Conservation (phyloP, 1,140 invertebrate species). For the Drosophila sturtevanti region DNA sequence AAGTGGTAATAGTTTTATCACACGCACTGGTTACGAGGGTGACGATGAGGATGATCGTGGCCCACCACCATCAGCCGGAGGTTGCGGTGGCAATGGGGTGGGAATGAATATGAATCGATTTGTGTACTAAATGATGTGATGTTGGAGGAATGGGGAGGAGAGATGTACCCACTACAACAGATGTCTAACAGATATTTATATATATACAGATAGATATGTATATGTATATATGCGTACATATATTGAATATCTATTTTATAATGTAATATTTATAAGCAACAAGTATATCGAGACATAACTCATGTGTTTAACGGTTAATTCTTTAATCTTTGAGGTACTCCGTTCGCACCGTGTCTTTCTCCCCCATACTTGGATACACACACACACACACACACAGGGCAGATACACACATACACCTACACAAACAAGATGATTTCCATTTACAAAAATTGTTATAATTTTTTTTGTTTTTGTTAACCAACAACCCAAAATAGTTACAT, state of each 20-base stretch:
- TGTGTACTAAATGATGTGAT: slow-evolving; percentile 51
- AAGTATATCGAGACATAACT: slow-evolving; percentile 4
- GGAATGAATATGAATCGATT: slow-evolving; percentile 78
- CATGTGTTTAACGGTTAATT: slow-evolving; percentile 15
- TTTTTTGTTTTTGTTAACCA: slow-evolving; percentile 75
- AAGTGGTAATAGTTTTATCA: slow-evolving; percentile 31
- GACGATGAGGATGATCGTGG: slow-evolving; percentile 71
- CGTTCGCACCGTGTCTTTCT: slow-evolving; percentile 7
- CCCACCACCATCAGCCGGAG: slow-evolving; percentile 66
- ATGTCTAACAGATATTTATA: slow-evolving; percentile 22
- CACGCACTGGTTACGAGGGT: slow-evolving; percentile 45
- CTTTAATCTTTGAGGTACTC: neutral
- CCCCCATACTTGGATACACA: neutral
- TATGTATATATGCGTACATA: slow-evolving; percentile 48
- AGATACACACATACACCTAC: slow-evolving; percentile 19
- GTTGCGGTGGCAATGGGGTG: slow-evolving; percentile 73
- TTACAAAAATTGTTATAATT: slow-evolving; percentile 71
- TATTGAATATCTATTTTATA: slow-evolving; percentile 34
- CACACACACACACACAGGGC: neutral
- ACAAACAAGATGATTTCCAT: slow-evolving; percentile 49
- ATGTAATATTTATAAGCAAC: slow-evolving; percentile 9
- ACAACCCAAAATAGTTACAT: slow-evolving; percentile 50
- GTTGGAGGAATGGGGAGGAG: neutral
- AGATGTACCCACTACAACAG: slow-evolving; percentile 9
- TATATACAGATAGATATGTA: slow-evolving; percentile 40